Conservation (phyloP, 92 coral and sea anemone genomes). For the Porites divaricata region DNA sequence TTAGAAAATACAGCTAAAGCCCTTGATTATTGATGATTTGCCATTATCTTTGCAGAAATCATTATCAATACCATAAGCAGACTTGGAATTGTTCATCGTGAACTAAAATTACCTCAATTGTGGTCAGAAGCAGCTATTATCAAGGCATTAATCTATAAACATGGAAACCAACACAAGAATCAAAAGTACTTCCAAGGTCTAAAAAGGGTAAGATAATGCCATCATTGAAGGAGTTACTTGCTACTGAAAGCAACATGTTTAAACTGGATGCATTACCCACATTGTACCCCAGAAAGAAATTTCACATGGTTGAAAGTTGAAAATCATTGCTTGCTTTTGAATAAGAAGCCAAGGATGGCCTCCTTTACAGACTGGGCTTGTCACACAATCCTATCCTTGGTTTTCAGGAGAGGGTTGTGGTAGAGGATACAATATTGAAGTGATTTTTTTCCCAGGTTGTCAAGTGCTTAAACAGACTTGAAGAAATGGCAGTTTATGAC, state of each 20-base stretch:
- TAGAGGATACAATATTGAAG: neutral
- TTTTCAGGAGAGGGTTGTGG: no score
- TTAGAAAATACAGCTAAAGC: no score
- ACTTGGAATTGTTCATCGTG: constrained; percentile 35
- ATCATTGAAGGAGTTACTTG: no score
- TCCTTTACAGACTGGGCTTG: no score
- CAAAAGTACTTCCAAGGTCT: constrained; percentile 89
- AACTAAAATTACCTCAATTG: constrained; percentile 44
- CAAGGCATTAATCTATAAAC: constrained; percentile 76
- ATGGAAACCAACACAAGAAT: constrained; percentile 84
- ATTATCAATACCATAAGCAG: constrained; percentile 39
- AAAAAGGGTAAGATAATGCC: constrained; percentile 55
- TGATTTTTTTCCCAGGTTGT: constrained; percentile 33
- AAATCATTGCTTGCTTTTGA: no score
- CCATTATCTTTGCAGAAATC: constrained; percentile 22
- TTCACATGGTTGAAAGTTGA: no score
- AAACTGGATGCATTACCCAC: no score
- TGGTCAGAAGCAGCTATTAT: constrained; percentile 73
- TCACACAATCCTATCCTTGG: no score
- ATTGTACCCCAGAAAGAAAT: no score
- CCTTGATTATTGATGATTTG: no score
- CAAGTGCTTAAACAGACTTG: constrained; percentile 63
- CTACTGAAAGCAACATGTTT: no score
- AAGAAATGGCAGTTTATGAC: constrained; percentile 51
- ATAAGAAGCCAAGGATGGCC: no score